Conservation (phyloP, 2,888 invertebrate genomes). For the Lithophane leautieri region DNA sequence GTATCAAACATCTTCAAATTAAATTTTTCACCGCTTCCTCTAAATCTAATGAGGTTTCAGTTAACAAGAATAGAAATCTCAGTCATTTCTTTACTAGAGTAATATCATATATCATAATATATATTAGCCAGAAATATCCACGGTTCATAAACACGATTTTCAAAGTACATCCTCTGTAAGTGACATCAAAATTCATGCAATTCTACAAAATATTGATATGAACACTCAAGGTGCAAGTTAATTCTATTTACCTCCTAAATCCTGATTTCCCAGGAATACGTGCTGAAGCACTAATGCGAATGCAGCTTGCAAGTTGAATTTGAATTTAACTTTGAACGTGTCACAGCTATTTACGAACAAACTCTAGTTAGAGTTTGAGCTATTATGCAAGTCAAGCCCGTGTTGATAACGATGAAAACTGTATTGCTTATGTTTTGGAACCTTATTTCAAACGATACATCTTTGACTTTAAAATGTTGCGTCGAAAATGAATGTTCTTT, state of each 20-base stretch:
- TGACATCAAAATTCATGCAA: conserved; percentile 10
- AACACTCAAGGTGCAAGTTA: not conserved
- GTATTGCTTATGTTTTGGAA: not conserved
- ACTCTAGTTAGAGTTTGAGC: conserved; percentile 21
- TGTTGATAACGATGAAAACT: not conserved
- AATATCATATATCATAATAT: no score
- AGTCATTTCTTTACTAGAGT: not conserved
- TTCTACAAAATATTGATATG: not conserved
- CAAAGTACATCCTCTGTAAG: not conserved
- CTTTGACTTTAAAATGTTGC: not conserved
- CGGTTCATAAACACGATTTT: not conserved
- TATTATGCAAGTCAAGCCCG: not conserved
- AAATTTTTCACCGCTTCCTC: not conserved
- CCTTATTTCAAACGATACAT: not conserved
- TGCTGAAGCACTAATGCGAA: conserved; percentile 28
- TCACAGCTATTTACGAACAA: conserved; percentile 27
- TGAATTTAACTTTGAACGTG: conserved; percentile 35
- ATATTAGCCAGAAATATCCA: no score
- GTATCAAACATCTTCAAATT: not conserved
- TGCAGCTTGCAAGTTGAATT: conserved; percentile 32
- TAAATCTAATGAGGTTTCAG: not conserved
- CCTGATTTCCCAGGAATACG: conserved; percentile 2
- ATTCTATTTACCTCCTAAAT: conserved; percentile 8
- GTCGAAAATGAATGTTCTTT: not conserved
- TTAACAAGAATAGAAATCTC: not conserved